Percentiles rank a stretch among this genome's conserved stretches.
These are phyloP conservation scores for Lumbricus terrestris DNA, from an alignment of 2,888 invertebrate genomes.

Conservation along the genomic window DNA sequence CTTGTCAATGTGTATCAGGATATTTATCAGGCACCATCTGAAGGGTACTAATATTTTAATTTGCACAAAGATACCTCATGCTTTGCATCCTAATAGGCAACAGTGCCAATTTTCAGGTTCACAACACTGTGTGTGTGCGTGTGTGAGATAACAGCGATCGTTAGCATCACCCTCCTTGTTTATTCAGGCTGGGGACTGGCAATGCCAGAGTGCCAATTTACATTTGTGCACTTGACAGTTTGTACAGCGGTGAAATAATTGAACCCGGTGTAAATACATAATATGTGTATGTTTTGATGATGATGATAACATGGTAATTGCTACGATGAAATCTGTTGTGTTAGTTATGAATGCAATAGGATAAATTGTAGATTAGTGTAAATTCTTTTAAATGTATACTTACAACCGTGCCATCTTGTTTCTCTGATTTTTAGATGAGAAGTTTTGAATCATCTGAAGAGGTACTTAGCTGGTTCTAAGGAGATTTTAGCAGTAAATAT, in stretches of 20 bases:
- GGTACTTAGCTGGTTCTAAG: not conserved
- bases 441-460: not conserved
- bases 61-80: not conserved
- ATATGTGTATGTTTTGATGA: too few species aligned
- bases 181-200: too few species aligned
- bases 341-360: not conserved
- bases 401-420: too few species aligned
- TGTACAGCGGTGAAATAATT: not conserved
- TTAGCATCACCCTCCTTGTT: too few species aligned
- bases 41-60: not conserved
- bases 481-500: not conserved
- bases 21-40: not conserved
- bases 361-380: not conserved
- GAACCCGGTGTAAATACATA: not conserved
- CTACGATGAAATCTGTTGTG: not conserved
- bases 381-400: not conserved
- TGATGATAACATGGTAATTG: not conserved
- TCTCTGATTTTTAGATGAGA: not conserved
- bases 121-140: too few species aligned
- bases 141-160: too few species aligned
- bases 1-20: not conserved
- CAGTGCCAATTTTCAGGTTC: too few species aligned
- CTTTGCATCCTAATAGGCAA: not conserved
- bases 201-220: not conserved
- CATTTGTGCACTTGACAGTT: not conserved